Evolutionary conservation across 2,888 invertebrate species (phyloP).

Genomic region (Mythimna vitellina): DNA sequence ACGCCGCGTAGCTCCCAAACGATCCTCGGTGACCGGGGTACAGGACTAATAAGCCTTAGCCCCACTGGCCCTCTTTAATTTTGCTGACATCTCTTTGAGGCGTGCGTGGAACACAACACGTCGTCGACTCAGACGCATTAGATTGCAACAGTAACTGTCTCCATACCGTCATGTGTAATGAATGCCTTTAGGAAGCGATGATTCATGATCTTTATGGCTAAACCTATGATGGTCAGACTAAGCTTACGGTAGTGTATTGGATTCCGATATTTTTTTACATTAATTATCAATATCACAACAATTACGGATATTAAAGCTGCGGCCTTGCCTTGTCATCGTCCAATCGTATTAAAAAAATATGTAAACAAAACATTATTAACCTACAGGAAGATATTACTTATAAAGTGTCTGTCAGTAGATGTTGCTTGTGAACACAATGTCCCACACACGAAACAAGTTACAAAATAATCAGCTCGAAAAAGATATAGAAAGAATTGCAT

Average conservation of each 20-base stretch:
- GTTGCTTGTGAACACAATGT: constrained; percentile 5
- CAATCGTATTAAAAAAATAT: background rate
- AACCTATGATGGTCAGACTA: background rate
- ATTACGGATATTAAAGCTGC: background rate
- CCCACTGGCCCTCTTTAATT: too few species aligned
- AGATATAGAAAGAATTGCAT: constrained; percentile 18
- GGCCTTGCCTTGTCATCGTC: background rate
- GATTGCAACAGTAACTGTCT: too few species aligned
- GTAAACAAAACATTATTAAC: background rate
- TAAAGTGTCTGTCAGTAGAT: background rate
- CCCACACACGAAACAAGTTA: background rate
- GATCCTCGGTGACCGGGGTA: too few species aligned
- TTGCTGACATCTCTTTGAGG: too few species aligned
- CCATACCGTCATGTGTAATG: background rate
- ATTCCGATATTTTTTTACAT: background rate
- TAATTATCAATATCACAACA: background rate
- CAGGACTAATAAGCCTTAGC: too few species aligned
- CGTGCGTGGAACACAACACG: too few species aligned
- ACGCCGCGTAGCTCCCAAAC: too few species aligned
- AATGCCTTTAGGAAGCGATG: background rate
- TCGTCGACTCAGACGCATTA: too few species aligned
- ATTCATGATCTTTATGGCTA: background rate
- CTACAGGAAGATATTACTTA: background rate
- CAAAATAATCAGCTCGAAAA: constrained; percentile 8
- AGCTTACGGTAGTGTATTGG: background rate